A percentile compares a stretch with the other conserved stretches of the same genome.
These are phyloP conservation scores for Xiphophorus couchianus DNA, from an alignment of 2,113 vertebrate genomes.

Conservation along the genomic window DNA sequence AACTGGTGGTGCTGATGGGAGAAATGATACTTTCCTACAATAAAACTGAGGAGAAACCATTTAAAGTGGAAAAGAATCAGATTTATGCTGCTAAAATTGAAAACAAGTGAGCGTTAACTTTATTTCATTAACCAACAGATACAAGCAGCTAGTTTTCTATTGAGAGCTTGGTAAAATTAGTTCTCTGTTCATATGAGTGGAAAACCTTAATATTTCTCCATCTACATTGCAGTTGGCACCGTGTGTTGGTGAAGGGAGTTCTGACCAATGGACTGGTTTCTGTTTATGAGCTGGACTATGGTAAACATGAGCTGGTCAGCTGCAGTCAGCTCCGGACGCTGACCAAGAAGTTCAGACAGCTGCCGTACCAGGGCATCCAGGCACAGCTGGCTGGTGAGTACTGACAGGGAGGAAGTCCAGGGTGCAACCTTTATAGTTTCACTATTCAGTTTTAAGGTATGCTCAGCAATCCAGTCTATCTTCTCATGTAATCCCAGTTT, in stretches of 20 bases:
- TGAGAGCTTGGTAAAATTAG: background rate
- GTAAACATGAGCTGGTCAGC: slow-evolving; percentile 92
- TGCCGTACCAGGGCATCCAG: slow-evolving; percentile 93
- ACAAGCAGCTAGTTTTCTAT: background rate
- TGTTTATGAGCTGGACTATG: slow-evolving; percentile 93
- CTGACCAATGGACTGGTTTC: slow-evolving; percentile 91
- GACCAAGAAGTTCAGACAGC: slow-evolving; percentile 85
- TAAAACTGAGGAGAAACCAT: slow-evolving; percentile 82
- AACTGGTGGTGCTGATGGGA: slow-evolving; percentile 93
- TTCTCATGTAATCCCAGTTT: background rate
- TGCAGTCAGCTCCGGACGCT: slow-evolving; percentile 85
- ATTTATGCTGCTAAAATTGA: slow-evolving; percentile 95
- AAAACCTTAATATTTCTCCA: background rate
- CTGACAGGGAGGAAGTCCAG: background rate
- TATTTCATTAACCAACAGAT: background rate
- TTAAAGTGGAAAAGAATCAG: slow-evolving; percentile 86
- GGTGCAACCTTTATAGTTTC: no score
- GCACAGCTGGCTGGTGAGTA: slow-evolving; percentile 92
- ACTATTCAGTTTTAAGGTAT: no score
- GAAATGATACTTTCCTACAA: slow-evolving; percentile 98
- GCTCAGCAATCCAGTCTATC: background rate
- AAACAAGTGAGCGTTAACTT: slow-evolving; percentile 84
- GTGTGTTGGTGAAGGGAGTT: slow-evolving; percentile 91
- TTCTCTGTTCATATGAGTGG: background rate
- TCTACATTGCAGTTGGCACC: slow-evolving; percentile 86